A percentile compares a stretch with the other conserved stretches of the same genome.
phyloP scores from a whole-genome alignment of 2,888 invertebrate species.

The Dryomyza anilis region DNA sequence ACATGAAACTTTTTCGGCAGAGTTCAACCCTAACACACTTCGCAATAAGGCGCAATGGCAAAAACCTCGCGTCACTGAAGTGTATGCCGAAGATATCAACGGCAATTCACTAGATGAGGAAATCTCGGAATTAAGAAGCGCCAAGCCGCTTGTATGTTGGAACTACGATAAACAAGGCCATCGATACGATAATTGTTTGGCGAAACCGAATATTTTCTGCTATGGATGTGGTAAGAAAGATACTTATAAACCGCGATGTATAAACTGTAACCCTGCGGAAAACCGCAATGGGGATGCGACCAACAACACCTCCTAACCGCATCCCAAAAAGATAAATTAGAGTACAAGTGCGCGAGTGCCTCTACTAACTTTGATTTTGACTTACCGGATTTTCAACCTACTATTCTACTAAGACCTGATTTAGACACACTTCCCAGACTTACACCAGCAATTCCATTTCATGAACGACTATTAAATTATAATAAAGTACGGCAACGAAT shows the following conservation, averaged over 20 bases:
- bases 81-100: neutral
- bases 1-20: neutral
- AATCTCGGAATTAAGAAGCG: neutral
- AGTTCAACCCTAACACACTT: neutral
- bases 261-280: neutral
- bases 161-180: neutral
- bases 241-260: neutral
- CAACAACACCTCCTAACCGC: neutral
- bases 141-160: neutral
- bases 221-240: conserved; percentile 1
- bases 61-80: neutral
- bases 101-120: neutral
- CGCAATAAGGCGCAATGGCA: neutral
- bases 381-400: too few relatives aligned
- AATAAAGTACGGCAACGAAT: neutral
- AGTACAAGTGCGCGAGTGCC: neutral
- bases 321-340: neutral
- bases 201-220: neutral
- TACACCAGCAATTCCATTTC: neutral
- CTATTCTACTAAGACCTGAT: neutral
- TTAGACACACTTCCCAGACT: neutral
- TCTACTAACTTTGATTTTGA: neutral
- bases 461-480: neutral
- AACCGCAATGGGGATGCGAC: neutral
- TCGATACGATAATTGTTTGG: neutral